These are phyloP conservation scores for Cepaea nemoralis DNA, from an alignment of 1,140 invertebrate species.

Conservation along the genomic window DNA sequence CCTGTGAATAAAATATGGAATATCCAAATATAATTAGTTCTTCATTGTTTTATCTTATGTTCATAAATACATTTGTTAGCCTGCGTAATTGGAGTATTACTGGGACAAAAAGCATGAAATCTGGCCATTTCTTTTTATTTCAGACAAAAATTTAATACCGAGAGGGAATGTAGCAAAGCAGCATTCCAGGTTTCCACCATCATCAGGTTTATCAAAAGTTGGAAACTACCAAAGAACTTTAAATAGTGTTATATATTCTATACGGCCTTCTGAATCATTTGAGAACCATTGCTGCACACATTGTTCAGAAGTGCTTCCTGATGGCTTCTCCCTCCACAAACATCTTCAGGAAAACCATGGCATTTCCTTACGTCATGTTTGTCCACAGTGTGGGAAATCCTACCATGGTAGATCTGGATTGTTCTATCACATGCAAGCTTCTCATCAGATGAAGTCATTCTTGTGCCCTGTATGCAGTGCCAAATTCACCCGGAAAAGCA, in stretches of 20 bases:
- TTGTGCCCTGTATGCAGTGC: slow-evolving; percentile 17
- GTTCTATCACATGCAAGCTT: slow-evolving; percentile 27
- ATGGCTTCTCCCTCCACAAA: slow-evolving; percentile 17
- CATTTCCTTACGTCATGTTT: not conserved
- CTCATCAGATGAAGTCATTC: slow-evolving; percentile 20
- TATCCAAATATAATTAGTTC: too few species aligned
- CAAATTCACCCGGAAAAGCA: slow-evolving; percentile 20
- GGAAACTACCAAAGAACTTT: not conserved
- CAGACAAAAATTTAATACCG: slow-evolving; percentile 9
- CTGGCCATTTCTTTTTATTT: not conserved
- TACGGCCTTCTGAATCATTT: not conserved
- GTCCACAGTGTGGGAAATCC: not conserved
- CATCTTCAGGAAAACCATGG: slow-evolving; percentile 14
- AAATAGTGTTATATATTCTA: not conserved
- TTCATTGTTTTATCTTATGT: too few species aligned
- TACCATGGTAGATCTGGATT: slow-evolving; percentile 19
- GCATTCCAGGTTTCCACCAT: not conserved
- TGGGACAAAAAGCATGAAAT: not conserved
- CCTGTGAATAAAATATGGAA: too few species aligned
- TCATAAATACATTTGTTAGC: too few species aligned
- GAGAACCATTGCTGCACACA: slow-evolving; percentile 16
- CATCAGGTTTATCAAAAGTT: not conserved
- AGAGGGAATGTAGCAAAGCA: not conserved
- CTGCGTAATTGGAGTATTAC: not conserved
- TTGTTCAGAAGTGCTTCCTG: slow-evolving; percentile 2